phyloP scores from a whole-genome alignment of 2,797 vertebrate genomes.

The Telmatherina bonti region DNA sequence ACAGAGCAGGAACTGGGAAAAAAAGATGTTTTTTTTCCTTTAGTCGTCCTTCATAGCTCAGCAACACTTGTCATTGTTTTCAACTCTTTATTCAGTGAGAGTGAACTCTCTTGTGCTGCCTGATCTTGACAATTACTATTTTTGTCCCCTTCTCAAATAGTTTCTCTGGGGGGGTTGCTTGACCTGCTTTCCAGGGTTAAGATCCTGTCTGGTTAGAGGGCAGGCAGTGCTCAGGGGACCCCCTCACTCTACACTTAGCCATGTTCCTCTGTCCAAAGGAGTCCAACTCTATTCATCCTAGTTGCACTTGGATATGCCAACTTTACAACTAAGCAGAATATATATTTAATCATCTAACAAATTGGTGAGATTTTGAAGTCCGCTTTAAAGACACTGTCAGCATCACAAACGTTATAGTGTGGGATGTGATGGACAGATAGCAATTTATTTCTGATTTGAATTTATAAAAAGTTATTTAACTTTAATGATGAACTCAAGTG shows the following conservation, averaged over 20 bases:
- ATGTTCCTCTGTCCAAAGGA: conserved; percentile 37
- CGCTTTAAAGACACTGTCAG: background rate
- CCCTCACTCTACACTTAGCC: conserved; percentile 39
- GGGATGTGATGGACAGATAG: background rate
- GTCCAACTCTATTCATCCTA: conserved; percentile 36
- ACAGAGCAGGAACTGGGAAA: background rate
- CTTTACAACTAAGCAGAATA: conserved; percentile 30
- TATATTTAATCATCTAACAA: conserved; percentile 31
- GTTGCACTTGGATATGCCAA: conserved; percentile 30
- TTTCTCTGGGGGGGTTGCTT: conserved; percentile 66
- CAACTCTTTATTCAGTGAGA: conserved; percentile 49
- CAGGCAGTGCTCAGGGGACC: conserved; percentile 33
- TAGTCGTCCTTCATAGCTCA: conserved; percentile 5
- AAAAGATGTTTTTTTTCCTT: conserved; percentile 9
- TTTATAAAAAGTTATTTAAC: background rate
- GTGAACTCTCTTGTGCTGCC: conserved; percentile 42
- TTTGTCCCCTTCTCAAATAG: conserved; percentile 55
- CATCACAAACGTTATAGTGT: background rate
- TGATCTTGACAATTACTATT: conserved; percentile 65
- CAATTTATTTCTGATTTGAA: background rate
- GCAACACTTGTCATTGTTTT: conserved; percentile 20
- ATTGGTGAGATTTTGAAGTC: conserved; percentile 2
- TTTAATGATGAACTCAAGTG: background rate
- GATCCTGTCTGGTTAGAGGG: conserved; percentile 56
- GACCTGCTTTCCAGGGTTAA: conserved; percentile 68